phyloP scores from a whole-genome alignment of 35 echinoderm and acorn worm species.

The Apostichopus californicus region DNA sequence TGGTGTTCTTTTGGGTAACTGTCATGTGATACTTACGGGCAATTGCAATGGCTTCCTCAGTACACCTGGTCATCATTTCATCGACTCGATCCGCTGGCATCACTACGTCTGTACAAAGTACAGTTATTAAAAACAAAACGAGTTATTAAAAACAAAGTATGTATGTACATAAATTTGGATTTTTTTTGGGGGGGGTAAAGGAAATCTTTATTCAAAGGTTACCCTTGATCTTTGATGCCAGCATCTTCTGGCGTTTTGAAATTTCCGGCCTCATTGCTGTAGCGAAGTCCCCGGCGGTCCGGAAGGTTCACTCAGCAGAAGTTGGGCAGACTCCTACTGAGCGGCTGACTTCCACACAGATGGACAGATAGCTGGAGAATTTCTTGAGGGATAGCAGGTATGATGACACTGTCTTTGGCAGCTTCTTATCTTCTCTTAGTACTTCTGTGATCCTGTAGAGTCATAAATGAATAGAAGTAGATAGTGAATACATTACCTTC shows the following conservation, averaged over 20 bases:
- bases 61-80: neutral
- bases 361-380: neutral
- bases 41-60: neutral
- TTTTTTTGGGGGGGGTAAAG: neutral
- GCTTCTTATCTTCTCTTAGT: neutral
- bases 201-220: neutral
- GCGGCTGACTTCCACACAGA: neutral
- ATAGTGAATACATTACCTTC: neutral
- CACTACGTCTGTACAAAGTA: neutral
- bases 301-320: neutral
- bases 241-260: neutral
- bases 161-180: neutral
- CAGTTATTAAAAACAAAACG: neutral
- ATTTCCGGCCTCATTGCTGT: slow-evolving; percentile 4
- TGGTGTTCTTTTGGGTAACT: too few species aligned
- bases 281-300: neutral
- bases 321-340: neutral
- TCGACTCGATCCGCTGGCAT: neutral
- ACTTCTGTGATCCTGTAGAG: neutral
- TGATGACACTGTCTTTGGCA: slow-evolving; percentile 2
- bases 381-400: slow-evolving; percentile 34
- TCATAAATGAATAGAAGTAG: neutral
- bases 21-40: neutral
- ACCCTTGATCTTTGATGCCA: slow-evolving; percentile 9
- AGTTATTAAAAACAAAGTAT: neutral